phyloP scores from a whole-genome alignment of 2,888 invertebrate genomes.

The Agrotis puta region DNA sequence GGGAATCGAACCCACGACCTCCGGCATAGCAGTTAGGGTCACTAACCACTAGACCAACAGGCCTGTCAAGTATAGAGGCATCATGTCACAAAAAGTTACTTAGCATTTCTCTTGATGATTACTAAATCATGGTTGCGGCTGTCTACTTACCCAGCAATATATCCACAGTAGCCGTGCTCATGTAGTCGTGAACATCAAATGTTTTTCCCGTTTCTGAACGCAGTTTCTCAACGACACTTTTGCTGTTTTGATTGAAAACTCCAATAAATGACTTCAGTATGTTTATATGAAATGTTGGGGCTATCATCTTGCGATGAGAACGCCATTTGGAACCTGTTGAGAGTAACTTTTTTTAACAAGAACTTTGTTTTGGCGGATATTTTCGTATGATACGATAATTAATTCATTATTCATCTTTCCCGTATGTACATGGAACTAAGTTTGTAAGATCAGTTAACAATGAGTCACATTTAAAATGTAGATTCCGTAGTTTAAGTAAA shows the following conservation, averaged over 20 bases:
- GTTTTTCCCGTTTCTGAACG: slow-evolving; percentile 92
- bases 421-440: no score
- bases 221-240: slow-evolving; percentile 92
- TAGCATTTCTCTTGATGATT: no score
- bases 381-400: no score
- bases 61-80: no score
- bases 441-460: no score
- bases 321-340: slow-evolving; percentile 94
- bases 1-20: no score
- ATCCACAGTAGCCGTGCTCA: slow-evolving; percentile 95
- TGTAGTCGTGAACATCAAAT: slow-evolving; percentile 94
- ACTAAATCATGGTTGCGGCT: neutral
- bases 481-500: no score
- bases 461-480: no score
- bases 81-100: no score
- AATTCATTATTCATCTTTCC: no score
- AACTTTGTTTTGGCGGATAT: neutral
- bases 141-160: slow-evolving; percentile 91
- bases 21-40: no score
- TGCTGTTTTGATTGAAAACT: slow-evolving; percentile 94
- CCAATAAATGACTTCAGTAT: slow-evolving; percentile 95
- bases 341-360: rapidly evolving
- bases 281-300: slow-evolving; percentile 96
- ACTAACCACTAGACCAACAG: no score
- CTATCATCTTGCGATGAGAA: slow-evolving; percentile 95